Base-by-base conservation (phyloP, 2,888 invertebrate species). In the Calameuta idolon region DNA sequence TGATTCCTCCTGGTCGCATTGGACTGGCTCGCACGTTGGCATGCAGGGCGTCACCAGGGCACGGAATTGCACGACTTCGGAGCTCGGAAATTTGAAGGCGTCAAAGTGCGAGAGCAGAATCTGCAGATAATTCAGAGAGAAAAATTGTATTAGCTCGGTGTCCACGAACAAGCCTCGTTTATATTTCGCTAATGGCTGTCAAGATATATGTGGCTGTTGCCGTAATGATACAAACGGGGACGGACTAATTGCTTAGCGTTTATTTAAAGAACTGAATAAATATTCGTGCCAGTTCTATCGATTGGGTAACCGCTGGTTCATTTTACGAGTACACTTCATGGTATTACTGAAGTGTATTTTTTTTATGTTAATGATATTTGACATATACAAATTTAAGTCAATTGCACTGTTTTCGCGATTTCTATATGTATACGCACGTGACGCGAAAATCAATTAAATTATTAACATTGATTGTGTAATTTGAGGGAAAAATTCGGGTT, bases 41-140 rank as follows among this genome's bases (percentile, higher is more conserved):
- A 98, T 96, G 92, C 98, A 98, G 0, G 98, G 98, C 3, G 98
- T 98, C 69, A 98, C 98, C 88, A 98, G 92, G n/a, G 98, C 98
- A 82, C 98, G 95, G 95, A 98, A 98, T 91, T 98, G 98, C 1
- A 98, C 98, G 74, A 97, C 96, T 91, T 98, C 98, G 23, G 97
- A 97, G 75, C 97, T 97, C 73, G 98, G 98, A 93, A 98, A 98
- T 92, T 98, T 98, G 94, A 98, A 98, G 69, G 98, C 98, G 92
- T 98, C 98, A 92, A 98, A 98, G 92, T 97, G 96, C 76, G 98
- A 97, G 81, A 97, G 93, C 81, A 98, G 93, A 86, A 96, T 94
- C 95, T 96, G 94, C 74, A 92, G 92, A 90, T 89, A 84, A 75
- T 75, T 78, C 69, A 30, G 34, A 55, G 15, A 74, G 69, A 75